phyloP scores from a whole-genome alignment of 2,113 vertebrate genomes.

The Pheucticus melanocephalus region DNA sequence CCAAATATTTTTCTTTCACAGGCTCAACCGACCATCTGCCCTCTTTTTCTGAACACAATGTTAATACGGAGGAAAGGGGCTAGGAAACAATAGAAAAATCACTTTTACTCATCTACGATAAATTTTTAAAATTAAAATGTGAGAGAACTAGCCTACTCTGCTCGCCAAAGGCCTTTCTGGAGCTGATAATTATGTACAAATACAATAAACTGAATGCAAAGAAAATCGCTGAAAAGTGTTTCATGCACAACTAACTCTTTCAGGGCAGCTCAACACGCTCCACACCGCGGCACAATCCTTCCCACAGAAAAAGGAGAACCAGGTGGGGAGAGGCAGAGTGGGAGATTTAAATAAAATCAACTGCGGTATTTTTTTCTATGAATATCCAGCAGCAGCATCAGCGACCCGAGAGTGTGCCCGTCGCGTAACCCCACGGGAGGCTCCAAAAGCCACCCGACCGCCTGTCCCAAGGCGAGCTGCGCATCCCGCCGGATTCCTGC shows the following conservation, averaged over 20 bases:
- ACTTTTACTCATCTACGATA: background rate
- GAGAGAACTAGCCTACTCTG: background rate
- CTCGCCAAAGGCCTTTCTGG: fast-evolving
- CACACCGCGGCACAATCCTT: background rate
- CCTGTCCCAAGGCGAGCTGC: background rate
- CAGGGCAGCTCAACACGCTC: background rate
- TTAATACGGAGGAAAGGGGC: background rate
- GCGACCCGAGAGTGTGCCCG: background rate
- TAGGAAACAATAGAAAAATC: background rate
- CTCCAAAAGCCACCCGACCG: background rate
- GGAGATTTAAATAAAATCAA: background rate
- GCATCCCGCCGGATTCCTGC: no score
- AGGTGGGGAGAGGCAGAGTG: background rate
- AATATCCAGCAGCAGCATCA: background rate
- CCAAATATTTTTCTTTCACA: background rate
- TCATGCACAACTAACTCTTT: background rate
- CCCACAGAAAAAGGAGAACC: background rate
- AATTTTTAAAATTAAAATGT: background rate
- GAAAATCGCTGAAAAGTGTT: background rate
- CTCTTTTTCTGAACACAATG: background rate
- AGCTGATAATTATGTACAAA: background rate
- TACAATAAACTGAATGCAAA: background rate
- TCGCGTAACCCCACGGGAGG: background rate
- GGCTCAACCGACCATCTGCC: background rate
- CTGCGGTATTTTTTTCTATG: fast-evolving